Base-by-base conservation (phyloP, 2,888 invertebrate genomes). In the Cosmia pyralina region DNA sequence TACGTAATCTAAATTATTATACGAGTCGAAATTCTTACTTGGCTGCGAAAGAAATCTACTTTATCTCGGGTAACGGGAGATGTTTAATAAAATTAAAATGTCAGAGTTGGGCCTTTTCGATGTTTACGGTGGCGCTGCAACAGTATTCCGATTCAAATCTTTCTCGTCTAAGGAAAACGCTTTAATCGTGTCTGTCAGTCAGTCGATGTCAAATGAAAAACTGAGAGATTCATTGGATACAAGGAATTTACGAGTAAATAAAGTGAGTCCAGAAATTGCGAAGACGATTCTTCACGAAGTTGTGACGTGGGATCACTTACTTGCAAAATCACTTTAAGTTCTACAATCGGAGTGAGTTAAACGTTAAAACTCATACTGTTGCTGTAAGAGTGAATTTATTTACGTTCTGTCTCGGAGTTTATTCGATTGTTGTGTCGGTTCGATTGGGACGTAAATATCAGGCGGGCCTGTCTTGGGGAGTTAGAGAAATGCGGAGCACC, bases 1-100 rank as follows among this genome's bases (percentile, higher is more conserved):
- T 94, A 93, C 94, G 95, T 95, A 96, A 96, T 96, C 96, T 96
- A 96, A 96, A 96, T 96, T 96, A 96, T 96, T 96, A 95, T 93
- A 95, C 94, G 94, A 95, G 93, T 95, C 92, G 93, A 95, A 95
- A 95, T 96, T 95, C 95, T 95, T 95, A 94, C 93, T 95, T 93
- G 93, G 93, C 91, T 93, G 91, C 93, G 93, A 95, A 96, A 95
- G 93, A 95, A 96, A 95, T 95, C 94, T 93, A 95, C 94, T 95
- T 95, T 95, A 95, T 95, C 93, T 93, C 90, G 90, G 91, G 91
- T 90, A 93, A 90, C 88, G 92, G 91, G 93, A 93, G 95, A 93
- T 93, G 94, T 94, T 95, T 94, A 95, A 95, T 95, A 95, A 95
- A 95, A 96, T 96, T 95, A 95, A 95, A 95, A 94, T 88, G 94